Conservation (phyloP, 1,140 invertebrate species). For the Diorhabda sublineata region DNA sequence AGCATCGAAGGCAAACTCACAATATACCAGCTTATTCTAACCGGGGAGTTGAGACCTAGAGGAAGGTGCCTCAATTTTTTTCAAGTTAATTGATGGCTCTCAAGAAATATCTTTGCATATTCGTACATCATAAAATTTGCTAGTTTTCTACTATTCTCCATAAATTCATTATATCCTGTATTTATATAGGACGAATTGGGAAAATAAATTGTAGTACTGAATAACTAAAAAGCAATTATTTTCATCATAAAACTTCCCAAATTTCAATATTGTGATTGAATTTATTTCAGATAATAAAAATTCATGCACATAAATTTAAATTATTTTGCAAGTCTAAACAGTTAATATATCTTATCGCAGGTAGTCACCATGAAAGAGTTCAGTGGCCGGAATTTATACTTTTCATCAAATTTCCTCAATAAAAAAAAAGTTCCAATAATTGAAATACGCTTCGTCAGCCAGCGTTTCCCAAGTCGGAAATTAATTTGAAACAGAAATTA, state of each 20-base stretch:
- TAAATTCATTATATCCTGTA: too few species aligned
- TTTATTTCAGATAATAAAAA: background rate
- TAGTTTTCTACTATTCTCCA: too few species aligned
- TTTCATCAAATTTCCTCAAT: background rate
- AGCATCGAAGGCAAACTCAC: too few species aligned
- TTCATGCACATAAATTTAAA: background rate
- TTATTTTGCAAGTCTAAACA: background rate
- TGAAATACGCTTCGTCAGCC: background rate
- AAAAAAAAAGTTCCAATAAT: background rate
- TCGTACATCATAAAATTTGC: too few species aligned
- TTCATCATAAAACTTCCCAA: too few species aligned
- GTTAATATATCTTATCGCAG: background rate
- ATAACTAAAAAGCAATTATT: background rate
- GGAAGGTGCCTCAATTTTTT: too few species aligned
- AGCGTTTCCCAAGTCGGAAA: constrained; percentile 12
- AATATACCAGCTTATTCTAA: too few species aligned
- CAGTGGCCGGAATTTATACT: background rate
- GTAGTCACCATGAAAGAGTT: background rate
- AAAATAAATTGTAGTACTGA: background rate
- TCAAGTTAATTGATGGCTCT: too few species aligned
- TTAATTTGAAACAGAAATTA: constrained; percentile 18
- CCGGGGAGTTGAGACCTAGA: too few species aligned
- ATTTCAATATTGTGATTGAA: too few species aligned
- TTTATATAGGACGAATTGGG: background rate
- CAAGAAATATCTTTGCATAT: too few species aligned